Conservation (phyloP, 2,888 invertebrate genomes). For the Callosobruchus maculatus region DNA sequence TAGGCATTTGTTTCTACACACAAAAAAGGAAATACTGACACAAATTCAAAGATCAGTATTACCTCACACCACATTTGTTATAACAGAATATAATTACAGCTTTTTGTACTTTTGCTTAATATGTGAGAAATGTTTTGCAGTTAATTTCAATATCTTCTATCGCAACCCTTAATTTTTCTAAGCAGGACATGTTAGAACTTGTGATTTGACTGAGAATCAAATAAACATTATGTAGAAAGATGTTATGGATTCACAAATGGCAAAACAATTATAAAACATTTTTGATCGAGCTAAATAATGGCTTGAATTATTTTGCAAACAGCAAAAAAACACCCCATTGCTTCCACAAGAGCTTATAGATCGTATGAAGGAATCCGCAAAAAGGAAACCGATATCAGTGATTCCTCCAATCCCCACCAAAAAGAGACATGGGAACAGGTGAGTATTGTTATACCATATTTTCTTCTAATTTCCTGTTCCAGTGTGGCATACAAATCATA, state of each 20-base stretch:
- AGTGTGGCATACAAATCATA: no score
- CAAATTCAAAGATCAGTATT: no score
- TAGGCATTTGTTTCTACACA: no score
- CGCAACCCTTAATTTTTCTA: no score
- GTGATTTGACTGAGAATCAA: conserved; percentile 11
- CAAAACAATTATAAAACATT: not conserved
- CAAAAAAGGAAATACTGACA: no score
- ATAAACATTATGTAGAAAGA: not conserved
- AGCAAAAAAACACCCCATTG: conserved; percentile 15
- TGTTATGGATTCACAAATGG: not conserved
- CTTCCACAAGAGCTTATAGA: conserved; percentile 54
- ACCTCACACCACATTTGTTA: no score
- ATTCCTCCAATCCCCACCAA: conserved; percentile 44
- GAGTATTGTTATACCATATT: no score
- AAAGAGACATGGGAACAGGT: conserved; percentile 8
- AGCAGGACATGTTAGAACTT: conserved; percentile 38
- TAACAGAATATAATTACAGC: no score
- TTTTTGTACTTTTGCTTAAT: no score
- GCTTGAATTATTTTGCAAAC: not conserved
- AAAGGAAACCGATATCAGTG: conserved; percentile 52
- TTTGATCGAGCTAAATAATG: not conserved
- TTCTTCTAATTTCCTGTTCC: no score
- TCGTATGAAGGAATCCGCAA: conserved; percentile 52
- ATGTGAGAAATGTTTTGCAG: no score
- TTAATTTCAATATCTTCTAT: no score